phyloP scores from a whole-genome alignment of 2,113 vertebrate genomes.

The Notarius quadriscutis region DNA sequence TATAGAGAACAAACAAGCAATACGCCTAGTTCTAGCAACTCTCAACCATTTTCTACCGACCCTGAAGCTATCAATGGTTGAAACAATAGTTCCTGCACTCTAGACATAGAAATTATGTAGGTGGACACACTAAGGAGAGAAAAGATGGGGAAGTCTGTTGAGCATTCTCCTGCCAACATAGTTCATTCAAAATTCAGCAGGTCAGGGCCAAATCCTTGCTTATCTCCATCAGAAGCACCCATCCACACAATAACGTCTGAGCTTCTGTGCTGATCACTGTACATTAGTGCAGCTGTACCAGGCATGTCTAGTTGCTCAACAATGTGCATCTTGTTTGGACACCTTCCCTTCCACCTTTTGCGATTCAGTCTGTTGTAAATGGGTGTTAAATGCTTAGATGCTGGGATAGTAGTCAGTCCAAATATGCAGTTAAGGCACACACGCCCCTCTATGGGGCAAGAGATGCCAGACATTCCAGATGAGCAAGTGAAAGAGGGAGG shows the following conservation, averaged over 20 bases:
- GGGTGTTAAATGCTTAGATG: slow-evolving; percentile 61
- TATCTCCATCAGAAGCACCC: slow-evolving; percentile 67
- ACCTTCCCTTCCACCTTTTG: slow-evolving; percentile 54
- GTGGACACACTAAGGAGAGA: neutral
- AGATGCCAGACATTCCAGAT: slow-evolving; percentile 69
- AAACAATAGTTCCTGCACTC: neutral
- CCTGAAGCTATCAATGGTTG: neutral
- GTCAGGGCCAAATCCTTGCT: slow-evolving; percentile 58
- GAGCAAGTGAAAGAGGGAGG: slow-evolving; percentile 40
- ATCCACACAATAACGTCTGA: slow-evolving; percentile 61
- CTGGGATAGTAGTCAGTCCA: slow-evolving; percentile 65
- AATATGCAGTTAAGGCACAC: slow-evolving; percentile 36
- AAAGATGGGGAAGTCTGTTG: neutral
- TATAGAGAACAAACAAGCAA: neutral
- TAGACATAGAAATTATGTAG: neutral
- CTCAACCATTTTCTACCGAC: neutral
- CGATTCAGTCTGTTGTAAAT: slow-evolving; percentile 52
- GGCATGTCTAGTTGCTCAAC: slow-evolving; percentile 66
- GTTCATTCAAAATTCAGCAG: slow-evolving; percentile 55
- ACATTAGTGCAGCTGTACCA: slow-evolving; percentile 55
- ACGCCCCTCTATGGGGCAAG: slow-evolving; percentile 54
- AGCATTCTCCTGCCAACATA: slow-evolving; percentile 29
- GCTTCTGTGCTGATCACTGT: slow-evolving; percentile 47
- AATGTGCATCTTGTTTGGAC: slow-evolving; percentile 58
- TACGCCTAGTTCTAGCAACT: neutral